Evolutionary conservation across 2,113 vertebrate species (phyloP).

Genomic region (Hippopotamus amphibius): DNA sequence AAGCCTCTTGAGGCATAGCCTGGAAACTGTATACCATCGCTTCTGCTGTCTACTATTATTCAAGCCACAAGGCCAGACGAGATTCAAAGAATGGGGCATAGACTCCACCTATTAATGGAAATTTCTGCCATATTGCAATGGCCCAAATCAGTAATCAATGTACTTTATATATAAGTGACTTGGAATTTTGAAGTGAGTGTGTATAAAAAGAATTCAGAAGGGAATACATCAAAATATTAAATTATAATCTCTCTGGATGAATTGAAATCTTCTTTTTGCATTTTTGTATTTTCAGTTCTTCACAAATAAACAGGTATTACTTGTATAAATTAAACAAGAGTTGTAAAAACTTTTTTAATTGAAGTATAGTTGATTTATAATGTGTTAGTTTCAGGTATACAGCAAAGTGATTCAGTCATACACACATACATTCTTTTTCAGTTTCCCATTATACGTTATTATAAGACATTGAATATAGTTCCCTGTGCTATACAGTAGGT

Average conservation of each 20-base stretch:
- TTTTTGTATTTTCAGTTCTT: slow-evolving; percentile 35
- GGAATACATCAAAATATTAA: slow-evolving; percentile 17
- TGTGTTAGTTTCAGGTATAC: not conserved
- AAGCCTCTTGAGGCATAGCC: not conserved
- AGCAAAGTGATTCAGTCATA: not conserved
- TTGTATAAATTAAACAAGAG: slow-evolving; percentile 18
- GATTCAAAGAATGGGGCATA: not conserved
- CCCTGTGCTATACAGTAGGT: not conserved
- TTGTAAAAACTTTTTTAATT: not conserved
- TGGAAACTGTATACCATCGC: not conserved
- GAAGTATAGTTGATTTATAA: not conserved
- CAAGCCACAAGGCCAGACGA: not conserved
- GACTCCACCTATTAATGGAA: not conserved
- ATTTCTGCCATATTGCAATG: not conserved
- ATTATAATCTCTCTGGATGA: not conserved
- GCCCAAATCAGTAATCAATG: not conserved
- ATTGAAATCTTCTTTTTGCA: slow-evolving; percentile 12
- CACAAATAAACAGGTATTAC: not conserved
- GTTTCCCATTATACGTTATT: not conserved
- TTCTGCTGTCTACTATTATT: not conserved
- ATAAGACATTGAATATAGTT: not conserved
- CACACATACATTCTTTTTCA: not conserved
- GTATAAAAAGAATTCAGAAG: slow-evolving; percentile 17
- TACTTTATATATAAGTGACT: not conserved
- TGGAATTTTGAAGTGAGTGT: slow-evolving; percentile 25